Percentiles rank a stretch among this genome's conserved stretches.
Evolutionary conservation across 1,140 invertebrate genomes (phyloP).

Genomic region (Muscidifurax raptorellus): DNA sequence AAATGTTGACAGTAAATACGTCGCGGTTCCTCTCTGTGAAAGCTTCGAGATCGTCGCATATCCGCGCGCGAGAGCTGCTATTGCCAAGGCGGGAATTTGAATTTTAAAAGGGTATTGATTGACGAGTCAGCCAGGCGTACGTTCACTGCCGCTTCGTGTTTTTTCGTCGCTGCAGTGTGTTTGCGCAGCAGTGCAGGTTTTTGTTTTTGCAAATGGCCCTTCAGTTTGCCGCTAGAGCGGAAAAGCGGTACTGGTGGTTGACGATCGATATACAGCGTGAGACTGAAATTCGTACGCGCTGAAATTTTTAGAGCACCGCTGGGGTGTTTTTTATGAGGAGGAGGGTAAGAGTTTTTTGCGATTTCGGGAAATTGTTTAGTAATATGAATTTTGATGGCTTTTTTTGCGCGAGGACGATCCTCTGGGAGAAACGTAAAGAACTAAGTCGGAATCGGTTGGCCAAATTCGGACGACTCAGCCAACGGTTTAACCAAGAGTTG

Average conservation of each 20-base stretch:
- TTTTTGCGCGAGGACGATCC: too few species aligned
- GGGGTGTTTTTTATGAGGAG: too few species aligned
- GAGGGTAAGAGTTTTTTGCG: too few species aligned
- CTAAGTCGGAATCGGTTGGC: too few species aligned
- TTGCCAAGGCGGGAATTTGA: neutral
- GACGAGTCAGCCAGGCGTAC: neutral
- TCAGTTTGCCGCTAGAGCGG: neutral
- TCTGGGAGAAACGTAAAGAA: too few species aligned
- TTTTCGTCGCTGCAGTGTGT: neutral
- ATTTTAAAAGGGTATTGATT: conserved; percentile 22
- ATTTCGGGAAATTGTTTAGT: too few species aligned
- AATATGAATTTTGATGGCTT: too few species aligned
- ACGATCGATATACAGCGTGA: neutral
- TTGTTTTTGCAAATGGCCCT: neutral
- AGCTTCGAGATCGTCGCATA: neutral
- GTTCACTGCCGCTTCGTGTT: neutral
- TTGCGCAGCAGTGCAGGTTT: neutral
- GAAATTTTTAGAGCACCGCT: neutral
- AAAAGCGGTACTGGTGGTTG: neutral
- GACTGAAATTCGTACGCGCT: neutral
- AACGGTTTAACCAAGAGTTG: too few species aligned
- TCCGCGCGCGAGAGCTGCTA: neutral
- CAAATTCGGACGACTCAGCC: too few species aligned
- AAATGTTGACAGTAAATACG: conserved; percentile 23
- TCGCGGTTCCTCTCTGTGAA: neutral